These are phyloP conservation scores for Drosophila subobscura DNA, from an alignment of 1,140 invertebrate genomes.

Conservation along the genomic window DNA sequence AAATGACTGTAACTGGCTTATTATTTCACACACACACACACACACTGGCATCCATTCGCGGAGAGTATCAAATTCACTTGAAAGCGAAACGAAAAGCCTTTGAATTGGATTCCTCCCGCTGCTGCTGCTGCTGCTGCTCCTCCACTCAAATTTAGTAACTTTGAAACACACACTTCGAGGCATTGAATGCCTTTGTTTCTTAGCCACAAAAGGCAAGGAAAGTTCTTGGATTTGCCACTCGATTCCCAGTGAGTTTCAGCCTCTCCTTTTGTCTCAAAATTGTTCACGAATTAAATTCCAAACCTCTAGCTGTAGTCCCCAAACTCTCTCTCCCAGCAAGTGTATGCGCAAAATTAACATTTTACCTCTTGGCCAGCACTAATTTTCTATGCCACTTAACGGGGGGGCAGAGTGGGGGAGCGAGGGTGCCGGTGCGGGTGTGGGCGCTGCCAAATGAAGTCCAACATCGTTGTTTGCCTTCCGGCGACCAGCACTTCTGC, in stretches of 20 bases:
- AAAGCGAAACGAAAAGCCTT: too few species aligned
- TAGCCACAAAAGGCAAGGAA: too few species aligned
- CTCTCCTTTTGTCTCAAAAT: neutral
- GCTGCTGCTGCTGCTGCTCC: neutral
- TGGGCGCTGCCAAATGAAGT: conserved; percentile 6
- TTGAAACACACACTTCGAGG: too few species aligned
- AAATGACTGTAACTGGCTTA: neutral
- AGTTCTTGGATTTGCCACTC: too few species aligned
- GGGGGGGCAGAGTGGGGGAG: conserved; percentile 8
- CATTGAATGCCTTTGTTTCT: too few species aligned
- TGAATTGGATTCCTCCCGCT: too few species aligned
- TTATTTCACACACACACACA: neutral
- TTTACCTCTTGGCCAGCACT: conserved; percentile 71
- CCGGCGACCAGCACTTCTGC: conserved; percentile 59
- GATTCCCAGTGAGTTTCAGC: too few species aligned
- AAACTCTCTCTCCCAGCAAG: neutral
- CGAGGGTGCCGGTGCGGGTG: conserved; percentile 18
- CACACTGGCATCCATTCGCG: too few species aligned
- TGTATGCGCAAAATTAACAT: conserved; percentile 59
- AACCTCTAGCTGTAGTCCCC: neutral
- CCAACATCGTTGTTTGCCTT: conserved; percentile 37
- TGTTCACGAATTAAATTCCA: neutral
- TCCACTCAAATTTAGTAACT: neutral
- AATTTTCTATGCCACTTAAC: conserved; percentile 77
- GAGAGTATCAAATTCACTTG: too few species aligned